Conservation (phyloP, 2,797 vertebrate species). For the Cyclura pinguis region DNA sequence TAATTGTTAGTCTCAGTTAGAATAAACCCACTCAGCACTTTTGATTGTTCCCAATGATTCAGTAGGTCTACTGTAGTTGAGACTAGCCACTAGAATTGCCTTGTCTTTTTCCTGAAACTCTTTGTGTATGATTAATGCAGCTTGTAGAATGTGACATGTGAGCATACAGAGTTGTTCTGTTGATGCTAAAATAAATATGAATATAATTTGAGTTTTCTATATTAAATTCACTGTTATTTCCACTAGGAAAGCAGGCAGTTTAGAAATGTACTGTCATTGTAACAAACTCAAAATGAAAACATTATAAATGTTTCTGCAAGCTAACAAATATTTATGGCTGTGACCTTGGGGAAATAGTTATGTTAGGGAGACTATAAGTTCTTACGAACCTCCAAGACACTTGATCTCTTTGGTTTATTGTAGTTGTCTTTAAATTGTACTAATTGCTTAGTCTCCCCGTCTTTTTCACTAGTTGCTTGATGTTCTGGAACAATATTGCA, state of each 20-base stretch:
- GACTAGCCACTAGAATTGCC: no score
- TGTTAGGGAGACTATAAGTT: not conserved
- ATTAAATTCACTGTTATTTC: conserved; percentile 24
- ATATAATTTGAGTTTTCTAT: not conserved
- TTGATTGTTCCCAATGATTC: no score
- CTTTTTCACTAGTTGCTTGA: conserved; percentile 86
- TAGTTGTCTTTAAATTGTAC: conserved; percentile 32
- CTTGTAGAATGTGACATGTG: not conserved
- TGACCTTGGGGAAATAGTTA: conserved; percentile 28
- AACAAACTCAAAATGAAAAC: not conserved
- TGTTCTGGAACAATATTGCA: conserved; percentile 92
- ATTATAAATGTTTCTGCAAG: not conserved
- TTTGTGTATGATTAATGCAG: not conserved
- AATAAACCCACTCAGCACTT: no score
- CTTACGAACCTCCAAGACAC: conserved; percentile 22
- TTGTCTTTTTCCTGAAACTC: no score
- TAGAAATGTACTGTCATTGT: not conserved
- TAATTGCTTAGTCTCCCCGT: conserved; percentile 30
- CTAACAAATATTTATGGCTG: not conserved
- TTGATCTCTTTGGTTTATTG: not conserved
- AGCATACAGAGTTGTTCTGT: not conserved
- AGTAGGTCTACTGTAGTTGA: no score
- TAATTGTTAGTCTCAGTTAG: no score
- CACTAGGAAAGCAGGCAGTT: not conserved
- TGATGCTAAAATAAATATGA: not conserved